phyloP scores from a whole-genome alignment of 2,888 invertebrate species.

The Salticus scenicus region DNA sequence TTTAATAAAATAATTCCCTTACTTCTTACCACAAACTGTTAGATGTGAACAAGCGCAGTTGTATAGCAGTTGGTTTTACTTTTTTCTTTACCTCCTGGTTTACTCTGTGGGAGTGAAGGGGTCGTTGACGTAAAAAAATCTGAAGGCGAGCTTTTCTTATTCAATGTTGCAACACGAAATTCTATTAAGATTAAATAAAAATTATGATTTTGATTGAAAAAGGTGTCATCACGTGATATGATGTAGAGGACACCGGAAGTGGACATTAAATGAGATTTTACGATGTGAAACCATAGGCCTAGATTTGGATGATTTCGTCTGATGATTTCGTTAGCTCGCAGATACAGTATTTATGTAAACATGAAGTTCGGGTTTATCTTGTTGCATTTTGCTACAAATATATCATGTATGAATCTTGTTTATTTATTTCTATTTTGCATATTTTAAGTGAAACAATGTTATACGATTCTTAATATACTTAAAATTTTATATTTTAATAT shows the following conservation, averaged over 20 bases:
- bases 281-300: constrained; percentile 61
- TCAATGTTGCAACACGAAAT: constrained; percentile 6
- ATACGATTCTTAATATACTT: not conserved
- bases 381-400: constrained; percentile 29
- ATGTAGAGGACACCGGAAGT: constrained; percentile 70
- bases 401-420: constrained; percentile 30
- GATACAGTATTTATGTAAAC: constrained; percentile 66
- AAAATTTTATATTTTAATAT: too few relatives aligned
- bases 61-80: too few relatives aligned
- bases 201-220: constrained; percentile 19
- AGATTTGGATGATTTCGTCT: constrained; percentile 62
- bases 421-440: constrained; percentile 20
- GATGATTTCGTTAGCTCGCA: constrained; percentile 42
- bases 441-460: constrained; percentile 26
- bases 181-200: not conserved
- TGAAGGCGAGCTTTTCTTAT: constrained; percentile 13
- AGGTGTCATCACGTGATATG: constrained; percentile 61
- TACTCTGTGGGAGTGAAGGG: constrained; percentile 59
- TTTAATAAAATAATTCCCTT: too few relatives aligned
- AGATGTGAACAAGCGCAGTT: too few relatives aligned
- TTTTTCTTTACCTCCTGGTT: constrained; percentile 8
- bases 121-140: constrained; percentile 61
- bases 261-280: constrained; percentile 54
- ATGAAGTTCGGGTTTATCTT: constrained; percentile 65
- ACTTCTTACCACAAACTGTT: too few relatives aligned